These are phyloP conservation scores for Panonychus citri DNA, from an alignment of 1,140 invertebrate species.

Conservation along the genomic window DNA sequence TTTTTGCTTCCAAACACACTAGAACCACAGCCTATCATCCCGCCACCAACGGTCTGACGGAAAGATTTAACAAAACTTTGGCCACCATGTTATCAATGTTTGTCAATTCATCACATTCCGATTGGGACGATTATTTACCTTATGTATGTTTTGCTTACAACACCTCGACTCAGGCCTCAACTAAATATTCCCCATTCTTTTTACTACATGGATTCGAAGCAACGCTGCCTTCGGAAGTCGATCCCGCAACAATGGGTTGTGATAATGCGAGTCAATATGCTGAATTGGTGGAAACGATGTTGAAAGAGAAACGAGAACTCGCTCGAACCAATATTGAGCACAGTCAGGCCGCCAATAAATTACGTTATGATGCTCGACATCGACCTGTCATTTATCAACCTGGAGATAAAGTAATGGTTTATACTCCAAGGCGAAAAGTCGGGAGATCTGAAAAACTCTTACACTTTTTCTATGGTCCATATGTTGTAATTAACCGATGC, in stretches of 20 bases:
- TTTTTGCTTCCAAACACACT: slow-evolving; percentile 11
- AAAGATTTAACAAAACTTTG: slow-evolving; percentile 14
- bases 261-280: not conserved
- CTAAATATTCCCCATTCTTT: slow-evolving; percentile 13
- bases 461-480: not conserved
- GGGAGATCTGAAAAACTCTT: not conserved
- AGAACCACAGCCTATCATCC: slow-evolving; percentile 12
- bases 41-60: slow-evolving; percentile 14
- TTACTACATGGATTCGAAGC: slow-evolving; percentile 17
- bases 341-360: not conserved
- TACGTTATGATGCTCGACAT: not conserved
- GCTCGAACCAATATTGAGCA: not conserved
- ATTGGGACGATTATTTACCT: slow-evolving; percentile 19
- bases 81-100: slow-evolving; percentile 17
- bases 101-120: slow-evolving; percentile 7
- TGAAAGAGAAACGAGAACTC: not conserved
- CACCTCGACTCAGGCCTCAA: slow-evolving; percentile 11
- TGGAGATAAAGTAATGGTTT: not conserved
- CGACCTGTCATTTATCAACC: not conserved
- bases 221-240: not conserved
- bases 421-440: not conserved
- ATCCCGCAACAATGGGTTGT: not conserved
- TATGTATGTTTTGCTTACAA: slow-evolving; percentile 9
- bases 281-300: not conserved
- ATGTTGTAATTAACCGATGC: not conserved